Evolutionary conservation across 1,140 invertebrate species (phyloP), one percentile per base, ranked within the genome.

Genomic region (Microplitis mediator): DNA sequence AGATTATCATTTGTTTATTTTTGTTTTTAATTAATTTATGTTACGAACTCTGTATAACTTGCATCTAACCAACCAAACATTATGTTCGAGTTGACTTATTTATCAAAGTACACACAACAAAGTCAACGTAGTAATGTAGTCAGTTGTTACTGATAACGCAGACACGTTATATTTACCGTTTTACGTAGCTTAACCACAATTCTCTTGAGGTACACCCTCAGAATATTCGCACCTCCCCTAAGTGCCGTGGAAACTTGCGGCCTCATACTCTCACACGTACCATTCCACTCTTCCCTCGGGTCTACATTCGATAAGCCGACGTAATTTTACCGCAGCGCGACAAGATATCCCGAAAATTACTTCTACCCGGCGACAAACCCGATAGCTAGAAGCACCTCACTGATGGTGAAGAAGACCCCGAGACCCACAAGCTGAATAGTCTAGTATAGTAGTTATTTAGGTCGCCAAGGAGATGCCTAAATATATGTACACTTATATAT

Each of bases 311-410:
- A 77, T 77, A 77, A 77, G 74, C 76, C 71, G 23, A 61, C 51
- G 76, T 75, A 75, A 77, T 77, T 77, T 74, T 62, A 63, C 70
- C 64, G 73, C 51, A 69, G 56, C 66, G 45, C 71, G 45, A 69
- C 71, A 72, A 77, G 76, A 77, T 77, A 75, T 75, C 69, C 71
- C 61, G 73, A 77, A 77, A 77, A 77, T 77, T 77, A 75, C 76
- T 75, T 75, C 31, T 61, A 63, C 51, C 58, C 64, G 35, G 67
- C 45, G 66, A 54, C 67, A 34, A 70, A 50, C 60, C 54, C 36
- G 70, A 68, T 36, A 60, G 69, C 39, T 52, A 56, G 67, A 62
- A 71, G 50, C 69, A 52, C 32, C 50, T 71, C 54, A 61, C 50
- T 61, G 69, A 64, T 66, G 52, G 54, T 52, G 61, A 50, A 50